These are phyloP conservation scores for Morinoia aosen DNA, from an alignment of 2,888 invertebrate species.

Conservation along the genomic window DNA sequence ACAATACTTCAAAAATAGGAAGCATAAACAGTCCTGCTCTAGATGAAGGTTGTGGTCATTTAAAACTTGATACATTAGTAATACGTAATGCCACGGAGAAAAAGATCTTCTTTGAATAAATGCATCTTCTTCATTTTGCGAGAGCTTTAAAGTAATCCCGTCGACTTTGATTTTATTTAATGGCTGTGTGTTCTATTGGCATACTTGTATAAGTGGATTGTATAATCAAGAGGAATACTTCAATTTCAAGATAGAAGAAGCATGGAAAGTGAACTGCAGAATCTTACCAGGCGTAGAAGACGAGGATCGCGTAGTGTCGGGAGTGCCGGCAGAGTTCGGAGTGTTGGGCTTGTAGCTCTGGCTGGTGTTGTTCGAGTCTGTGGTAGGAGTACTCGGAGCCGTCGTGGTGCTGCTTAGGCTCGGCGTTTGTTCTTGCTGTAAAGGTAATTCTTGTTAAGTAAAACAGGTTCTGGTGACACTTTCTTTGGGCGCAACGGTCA, in stretches of 20 bases:
- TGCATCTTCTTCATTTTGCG: background rate
- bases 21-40: no score
- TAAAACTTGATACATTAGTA: background rate
- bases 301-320: slow-evolving; percentile 45
- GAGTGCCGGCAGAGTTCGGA: slow-evolving; percentile 56
- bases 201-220: background rate
- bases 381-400: background rate
- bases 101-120: background rate
- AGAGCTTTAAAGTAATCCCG: background rate
- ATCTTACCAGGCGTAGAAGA: slow-evolving; percentile 52
- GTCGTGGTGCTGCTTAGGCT: background rate
- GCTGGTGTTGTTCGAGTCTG: background rate
- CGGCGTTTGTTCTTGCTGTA: slow-evolving; percentile 31
- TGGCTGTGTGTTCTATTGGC: background rate
- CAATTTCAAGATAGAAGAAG: background rate
- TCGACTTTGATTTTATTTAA: no score
- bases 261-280: background rate
- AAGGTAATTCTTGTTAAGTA: background rate
- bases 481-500: no score
- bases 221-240: background rate
- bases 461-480: background rate
- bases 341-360: slow-evolving; percentile 28
- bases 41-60: background rate
- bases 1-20: background rate
- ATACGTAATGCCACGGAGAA: background rate